Conservation (phyloP, 2,888 invertebrate genomes). For the Scelioninae gen. 1 region DNA sequence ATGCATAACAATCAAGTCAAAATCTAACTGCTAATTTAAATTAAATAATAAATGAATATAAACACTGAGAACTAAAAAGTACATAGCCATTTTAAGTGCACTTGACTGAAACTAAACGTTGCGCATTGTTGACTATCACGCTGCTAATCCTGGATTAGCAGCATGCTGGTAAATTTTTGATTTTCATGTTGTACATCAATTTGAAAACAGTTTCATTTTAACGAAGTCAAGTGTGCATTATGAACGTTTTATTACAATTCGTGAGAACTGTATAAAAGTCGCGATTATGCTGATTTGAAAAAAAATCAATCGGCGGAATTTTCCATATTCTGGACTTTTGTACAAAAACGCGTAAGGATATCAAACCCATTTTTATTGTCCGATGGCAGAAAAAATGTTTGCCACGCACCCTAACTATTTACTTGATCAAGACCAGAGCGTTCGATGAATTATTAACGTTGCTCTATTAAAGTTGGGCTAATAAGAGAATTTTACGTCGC, state of each 20-base stretch:
- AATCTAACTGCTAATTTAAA: too few species aligned
- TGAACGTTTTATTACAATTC: too few species aligned
- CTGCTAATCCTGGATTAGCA: constrained; percentile 10
- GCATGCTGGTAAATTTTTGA: constrained; percentile 12
- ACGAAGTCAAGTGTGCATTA: too few species aligned
- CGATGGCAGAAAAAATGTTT: neutral
- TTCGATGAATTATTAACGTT: constrained; percentile 21
- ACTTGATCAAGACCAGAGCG: neutral
- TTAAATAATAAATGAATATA: neutral
- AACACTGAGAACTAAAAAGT: neutral
- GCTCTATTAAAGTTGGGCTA: neutral
- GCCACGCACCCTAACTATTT: constrained; percentile 3
- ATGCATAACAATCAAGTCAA: too few species aligned
- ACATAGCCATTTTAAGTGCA: neutral
- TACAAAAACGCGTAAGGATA: neutral
- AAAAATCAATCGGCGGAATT: too few species aligned
- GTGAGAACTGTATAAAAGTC: too few species aligned
- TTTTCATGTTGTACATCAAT: constrained; percentile 3
- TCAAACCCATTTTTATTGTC: neutral
- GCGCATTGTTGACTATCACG: constrained; percentile 6
- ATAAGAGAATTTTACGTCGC: constrained; percentile 9
- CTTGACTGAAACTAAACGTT: too few species aligned
- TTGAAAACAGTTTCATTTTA: neutral
- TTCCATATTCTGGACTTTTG: too few species aligned
- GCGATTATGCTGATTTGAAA: too few species aligned